These are phyloP conservation scores for Heliopora coerulea DNA, from an alignment of 92 coral and sea anemone genomes.

Conservation along the genomic window DNA sequence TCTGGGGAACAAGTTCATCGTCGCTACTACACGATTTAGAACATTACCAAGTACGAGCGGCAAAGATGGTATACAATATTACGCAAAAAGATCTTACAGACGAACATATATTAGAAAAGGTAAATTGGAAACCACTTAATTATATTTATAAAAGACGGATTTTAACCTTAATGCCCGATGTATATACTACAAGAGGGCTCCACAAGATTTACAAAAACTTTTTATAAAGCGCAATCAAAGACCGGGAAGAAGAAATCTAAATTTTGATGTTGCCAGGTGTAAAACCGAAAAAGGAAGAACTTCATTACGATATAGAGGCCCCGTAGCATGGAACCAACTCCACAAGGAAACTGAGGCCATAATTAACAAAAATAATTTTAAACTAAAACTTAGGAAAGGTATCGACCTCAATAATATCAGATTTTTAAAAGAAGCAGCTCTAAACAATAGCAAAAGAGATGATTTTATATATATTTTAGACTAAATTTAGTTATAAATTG, in stretches of 20 bases:
- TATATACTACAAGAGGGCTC: background rate
- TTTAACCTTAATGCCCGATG: constrained; percentile 23
- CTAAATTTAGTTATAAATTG: background rate
- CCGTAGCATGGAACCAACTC: constrained; percentile 31
- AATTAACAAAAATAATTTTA: constrained; percentile 13
- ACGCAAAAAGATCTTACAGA: constrained; percentile 9
- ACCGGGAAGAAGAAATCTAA: constrained; percentile 17
- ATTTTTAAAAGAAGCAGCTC: constrained; percentile 43
- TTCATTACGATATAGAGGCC: constrained; percentile 22
- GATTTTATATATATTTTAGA: constrained; percentile 26
- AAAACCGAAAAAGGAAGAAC: constrained; percentile 25
- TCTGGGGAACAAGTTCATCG: constrained; percentile 10
- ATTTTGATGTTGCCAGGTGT: constrained; percentile 16
- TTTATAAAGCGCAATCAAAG: constrained; percentile 13
- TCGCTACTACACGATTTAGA: constrained; percentile 8
- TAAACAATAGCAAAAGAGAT: constrained; percentile 4
- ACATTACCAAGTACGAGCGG: constrained; percentile 6
- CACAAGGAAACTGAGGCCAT: background rate
- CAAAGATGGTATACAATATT: constrained; percentile 12
- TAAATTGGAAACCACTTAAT: constrained; percentile 12
- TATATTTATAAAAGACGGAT: background rate
- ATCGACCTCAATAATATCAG: constrained; percentile 24
- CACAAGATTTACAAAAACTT: constrained; percentile 18
- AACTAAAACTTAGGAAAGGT: constrained; percentile 34
- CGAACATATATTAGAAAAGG: constrained; percentile 23